Conservation (phyloP, 92 coral and sea anemone species). For the Epizoanthus fatuus region DNA sequence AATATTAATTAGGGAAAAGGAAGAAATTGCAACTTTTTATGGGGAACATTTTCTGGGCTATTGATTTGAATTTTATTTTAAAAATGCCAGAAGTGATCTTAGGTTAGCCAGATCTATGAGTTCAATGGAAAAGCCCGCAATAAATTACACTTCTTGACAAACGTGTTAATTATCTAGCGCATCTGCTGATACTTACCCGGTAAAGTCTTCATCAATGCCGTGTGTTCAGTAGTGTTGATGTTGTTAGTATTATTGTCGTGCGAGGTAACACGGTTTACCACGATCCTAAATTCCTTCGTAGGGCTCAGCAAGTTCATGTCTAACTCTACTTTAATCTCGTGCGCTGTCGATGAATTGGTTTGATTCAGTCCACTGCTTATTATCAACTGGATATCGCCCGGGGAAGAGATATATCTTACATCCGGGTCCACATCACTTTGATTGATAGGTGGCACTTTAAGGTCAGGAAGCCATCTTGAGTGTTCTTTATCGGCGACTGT, state of each 20-base stretch:
- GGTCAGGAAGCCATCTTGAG: slow-evolving; percentile 83
- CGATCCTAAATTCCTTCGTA: slow-evolving; percentile 75
- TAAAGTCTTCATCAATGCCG: slow-evolving; percentile 57
- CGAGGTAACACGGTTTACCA: slow-evolving; percentile 84
- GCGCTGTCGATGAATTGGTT: slow-evolving; percentile 49
- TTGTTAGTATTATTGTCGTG: slow-evolving; percentile 87
- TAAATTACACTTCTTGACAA: neutral
- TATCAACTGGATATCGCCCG: slow-evolving; percentile 63
- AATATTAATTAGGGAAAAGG: no score
- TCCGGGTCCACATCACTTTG: slow-evolving; percentile 70
- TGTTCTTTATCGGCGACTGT: slow-evolving; percentile 78
- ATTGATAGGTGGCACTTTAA: slow-evolving; percentile 74
- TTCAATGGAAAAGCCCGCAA: neutral
- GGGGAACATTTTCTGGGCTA: no score
- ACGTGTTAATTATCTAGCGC: neutral
- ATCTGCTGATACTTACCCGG: slow-evolving; percentile 51
- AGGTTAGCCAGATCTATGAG: no score
- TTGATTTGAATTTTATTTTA: no score
- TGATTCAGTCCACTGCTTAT: slow-evolving; percentile 57
- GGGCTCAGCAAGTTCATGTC: slow-evolving; percentile 78
- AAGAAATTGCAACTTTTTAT: no score
- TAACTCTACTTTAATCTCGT: slow-evolving; percentile 44
- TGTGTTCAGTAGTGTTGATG: slow-evolving; percentile 67
- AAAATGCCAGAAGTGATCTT: no score
- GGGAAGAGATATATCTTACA: slow-evolving; percentile 75